Evolutionary conservation across 2,113 vertebrate genomes (phyloP), one percentile per base, ranked within the genome.

Genomic region (Hyla sarda): DNA sequence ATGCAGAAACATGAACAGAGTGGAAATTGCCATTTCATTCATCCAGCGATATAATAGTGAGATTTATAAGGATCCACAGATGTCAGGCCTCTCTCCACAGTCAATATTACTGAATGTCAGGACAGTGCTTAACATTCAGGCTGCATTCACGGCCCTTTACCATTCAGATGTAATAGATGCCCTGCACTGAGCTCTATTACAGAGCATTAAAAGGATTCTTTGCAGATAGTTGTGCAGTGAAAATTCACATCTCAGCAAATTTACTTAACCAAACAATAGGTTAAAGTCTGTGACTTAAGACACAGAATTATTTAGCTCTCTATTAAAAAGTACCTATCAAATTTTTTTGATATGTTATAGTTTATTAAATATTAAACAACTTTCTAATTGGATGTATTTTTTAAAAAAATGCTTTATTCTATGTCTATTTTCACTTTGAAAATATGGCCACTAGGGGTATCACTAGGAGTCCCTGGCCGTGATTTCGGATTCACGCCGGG

Each of bases 81-180:
- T n/a, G 54, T 58, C 50, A 41, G 34, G 54, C 4, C 19, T 37
- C 76, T 14, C 76, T 37, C 76, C 6, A 2, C 76, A 60, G 77
- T 79, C 21, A 41, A 41, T 60, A 58, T 7, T 60, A 41, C 19
- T 60, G 32, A 60, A 79, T 79, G 77, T 60, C 77, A 79, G 54
- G 50, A 37, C 19, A 7, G 52, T 21, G 52, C 5, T 60, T 60
- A 79, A 79, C 54, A 79, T 79, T 58, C 77, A n/a, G 77, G 30
- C 77, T 32, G 77, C 77, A 60, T 79, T 10, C 5, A 25, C 32
- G 14, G 11, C n/a, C 54, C 32, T 79, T 41, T 16, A 45, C 54
- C 77, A 60, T n/a, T 25, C 54, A 45, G 32, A 25, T 60, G 77
- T 41, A 58, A 79, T n/a, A 32, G 77, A 25, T 11, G 13, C 72